phyloP scores from a whole-genome alignment of 2,888 invertebrate species.

The Sinodicranocentrus sp. region DNA sequence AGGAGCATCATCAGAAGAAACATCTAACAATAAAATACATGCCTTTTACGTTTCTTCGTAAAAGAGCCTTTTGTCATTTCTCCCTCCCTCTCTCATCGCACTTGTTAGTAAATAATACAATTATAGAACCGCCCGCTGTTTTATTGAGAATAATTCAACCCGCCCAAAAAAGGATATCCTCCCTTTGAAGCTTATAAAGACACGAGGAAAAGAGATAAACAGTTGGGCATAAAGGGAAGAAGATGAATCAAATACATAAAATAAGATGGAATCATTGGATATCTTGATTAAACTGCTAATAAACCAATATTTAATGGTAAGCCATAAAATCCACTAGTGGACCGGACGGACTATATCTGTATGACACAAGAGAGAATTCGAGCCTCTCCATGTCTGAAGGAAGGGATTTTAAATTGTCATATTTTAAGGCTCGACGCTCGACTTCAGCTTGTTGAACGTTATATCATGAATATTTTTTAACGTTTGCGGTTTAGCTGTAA shows the following conservation, averaged over 20 bases:
- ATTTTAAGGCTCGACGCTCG: too few relatives aligned
- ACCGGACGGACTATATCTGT: too few relatives aligned
- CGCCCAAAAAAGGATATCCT: conserved; percentile 20
- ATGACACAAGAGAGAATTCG: too few relatives aligned
- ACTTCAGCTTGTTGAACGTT: too few relatives aligned
- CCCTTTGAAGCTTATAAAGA: not conserved
- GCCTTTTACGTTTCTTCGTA: not conserved
- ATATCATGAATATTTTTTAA: too few relatives aligned
- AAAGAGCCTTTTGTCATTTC: not conserved
- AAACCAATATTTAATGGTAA: conserved; percentile 10
- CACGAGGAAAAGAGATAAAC: conserved; percentile 6
- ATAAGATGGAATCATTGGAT: not conserved
- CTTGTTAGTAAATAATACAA: conserved; percentile 18
- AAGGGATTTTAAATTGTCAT: too few relatives aligned
- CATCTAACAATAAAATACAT: too few relatives aligned
- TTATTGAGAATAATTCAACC: conserved; percentile 37
- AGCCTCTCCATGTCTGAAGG: too few relatives aligned
- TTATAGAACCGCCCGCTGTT: conserved; percentile 30
- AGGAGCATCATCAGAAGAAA: too few relatives aligned
- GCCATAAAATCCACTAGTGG: too few relatives aligned
- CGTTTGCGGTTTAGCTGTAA: too few relatives aligned
- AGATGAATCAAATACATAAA: not conserved
- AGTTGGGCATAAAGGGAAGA: not conserved
- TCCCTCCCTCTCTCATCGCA: not conserved
- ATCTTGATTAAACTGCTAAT: conserved; percentile 19